Evolutionary conservation across 2,888 invertebrate species (phyloP).

Genomic region (Cephus spinipes): DNA sequence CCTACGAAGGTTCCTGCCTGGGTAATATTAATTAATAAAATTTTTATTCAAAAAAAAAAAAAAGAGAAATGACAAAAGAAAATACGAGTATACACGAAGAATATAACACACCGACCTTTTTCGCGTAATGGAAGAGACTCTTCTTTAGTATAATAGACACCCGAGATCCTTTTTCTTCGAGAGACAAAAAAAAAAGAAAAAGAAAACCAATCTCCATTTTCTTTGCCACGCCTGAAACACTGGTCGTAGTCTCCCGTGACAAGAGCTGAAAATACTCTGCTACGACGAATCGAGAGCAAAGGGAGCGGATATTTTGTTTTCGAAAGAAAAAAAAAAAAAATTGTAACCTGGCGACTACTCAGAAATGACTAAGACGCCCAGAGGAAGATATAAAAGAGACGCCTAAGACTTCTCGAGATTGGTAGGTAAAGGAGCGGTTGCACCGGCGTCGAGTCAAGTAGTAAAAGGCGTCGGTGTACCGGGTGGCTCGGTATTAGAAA

Average conservation of each 20-base stretch:
- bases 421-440: not conserved
- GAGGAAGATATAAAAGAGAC: not conserved
- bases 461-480: not conserved
- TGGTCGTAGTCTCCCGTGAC: not conserved
- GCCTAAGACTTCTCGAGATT: not conserved
- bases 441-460: not conserved
- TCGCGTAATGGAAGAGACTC: not conserved
- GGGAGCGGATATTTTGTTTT: not conserved
- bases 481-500: not conserved
- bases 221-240: not conserved
- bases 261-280: not conserved
- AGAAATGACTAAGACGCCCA: not conserved
- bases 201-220: not conserved
- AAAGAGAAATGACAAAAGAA: not conserved
- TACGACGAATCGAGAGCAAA: not conserved
- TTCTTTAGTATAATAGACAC: not conserved
- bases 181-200: too few species aligned
- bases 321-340: not conserved
- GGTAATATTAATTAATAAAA: not conserved
- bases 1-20: not conserved
- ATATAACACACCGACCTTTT: not conserved
- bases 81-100: not conserved
- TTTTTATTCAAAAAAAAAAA: not conserved
- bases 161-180: not conserved
- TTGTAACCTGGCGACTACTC: not conserved